Evolutionary conservation across 1,140 invertebrate species (phyloP).

Genomic region (Steinernema khuongi): DNA sequence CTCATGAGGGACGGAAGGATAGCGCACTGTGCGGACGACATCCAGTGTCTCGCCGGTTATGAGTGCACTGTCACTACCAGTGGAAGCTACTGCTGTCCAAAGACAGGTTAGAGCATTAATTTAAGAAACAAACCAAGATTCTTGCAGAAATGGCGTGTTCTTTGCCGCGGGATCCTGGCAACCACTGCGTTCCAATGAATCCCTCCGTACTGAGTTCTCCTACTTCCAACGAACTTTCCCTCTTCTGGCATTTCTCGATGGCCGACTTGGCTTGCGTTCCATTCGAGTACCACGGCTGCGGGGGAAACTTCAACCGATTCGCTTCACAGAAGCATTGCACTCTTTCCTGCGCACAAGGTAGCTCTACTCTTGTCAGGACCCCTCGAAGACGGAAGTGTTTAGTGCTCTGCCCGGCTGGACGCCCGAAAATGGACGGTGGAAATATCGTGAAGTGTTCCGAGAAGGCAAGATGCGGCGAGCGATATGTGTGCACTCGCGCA

Average conservation of each 20-base stretch:
- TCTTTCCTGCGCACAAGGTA: slow-evolving; percentile 16
- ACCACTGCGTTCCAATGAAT: background rate
- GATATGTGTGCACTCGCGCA: slow-evolving; percentile 19
- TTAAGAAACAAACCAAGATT: background rate
- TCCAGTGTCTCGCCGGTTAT: slow-evolving; percentile 23
- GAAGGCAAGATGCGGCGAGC: slow-evolving; percentile 12
- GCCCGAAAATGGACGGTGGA: slow-evolving; percentile 28
- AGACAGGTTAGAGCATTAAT: background rate
- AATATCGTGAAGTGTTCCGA: slow-evolving; percentile 13
- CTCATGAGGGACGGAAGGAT: slow-evolving; percentile 15
- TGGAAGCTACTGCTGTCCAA: slow-evolving; percentile 31
- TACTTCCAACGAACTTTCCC: background rate
- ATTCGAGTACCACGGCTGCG: slow-evolving; percentile 28
- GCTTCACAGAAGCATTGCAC: slow-evolving; percentile 23
- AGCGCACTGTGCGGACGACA: slow-evolving; percentile 24
- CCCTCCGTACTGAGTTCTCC: background rate
- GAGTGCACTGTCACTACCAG: slow-evolving; percentile 17
- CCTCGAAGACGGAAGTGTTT: too few species aligned
- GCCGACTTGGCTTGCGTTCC: slow-evolving; percentile 15
- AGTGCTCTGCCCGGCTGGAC: slow-evolving; percentile 19
- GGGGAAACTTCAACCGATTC: slow-evolving; percentile 31
- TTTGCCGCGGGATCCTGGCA: slow-evolving; percentile 18
- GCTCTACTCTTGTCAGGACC: too few species aligned
- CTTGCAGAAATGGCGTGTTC: slow-evolving; percentile 28
- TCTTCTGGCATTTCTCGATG: slow-evolving; percentile 25